phyloP scores from a whole-genome alignment of 2,888 invertebrate genomes.

The Portevinia maculata region DNA sequence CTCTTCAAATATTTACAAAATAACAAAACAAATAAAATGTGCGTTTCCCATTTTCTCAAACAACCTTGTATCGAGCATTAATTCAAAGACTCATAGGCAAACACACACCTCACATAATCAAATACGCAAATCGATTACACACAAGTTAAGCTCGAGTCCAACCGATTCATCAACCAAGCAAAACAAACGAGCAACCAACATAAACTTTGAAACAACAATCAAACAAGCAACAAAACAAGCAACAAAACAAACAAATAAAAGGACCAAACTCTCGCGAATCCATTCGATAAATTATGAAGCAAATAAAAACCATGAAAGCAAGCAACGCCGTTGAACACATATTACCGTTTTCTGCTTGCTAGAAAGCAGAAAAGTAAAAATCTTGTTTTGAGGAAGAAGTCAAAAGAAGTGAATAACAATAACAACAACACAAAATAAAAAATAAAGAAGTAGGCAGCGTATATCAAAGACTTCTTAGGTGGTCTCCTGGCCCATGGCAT shows the following conservation, averaged over 20 bases:
- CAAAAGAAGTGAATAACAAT: constrained; percentile 65
- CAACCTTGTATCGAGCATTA: constrained; percentile 39
- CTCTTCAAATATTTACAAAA: constrained; percentile 3
- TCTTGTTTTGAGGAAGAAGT: constrained; percentile 47
- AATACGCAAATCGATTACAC: constrained; percentile 15
- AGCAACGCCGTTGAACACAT: constrained; percentile 57
- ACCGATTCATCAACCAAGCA: neutral
- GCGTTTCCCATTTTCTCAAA: too few relatives aligned
- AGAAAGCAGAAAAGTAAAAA: constrained; percentile 65
- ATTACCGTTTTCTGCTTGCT: constrained; percentile 59
- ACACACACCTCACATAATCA: constrained; percentile 51
- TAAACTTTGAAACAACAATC: constrained; percentile 26
- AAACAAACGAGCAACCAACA: constrained; percentile 26
- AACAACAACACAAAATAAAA: constrained; percentile 41
- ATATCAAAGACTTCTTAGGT: constrained; percentile 70
- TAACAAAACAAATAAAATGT: too few relatives aligned
- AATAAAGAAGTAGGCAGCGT: constrained; percentile 57
- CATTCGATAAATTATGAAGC: constrained; percentile 35
- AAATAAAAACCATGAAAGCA: constrained; percentile 15
- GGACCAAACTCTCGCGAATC: constrained; percentile 42
- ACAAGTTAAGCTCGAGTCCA: constrained; percentile 6
- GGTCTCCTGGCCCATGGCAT: constrained; percentile 67
- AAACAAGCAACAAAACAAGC: constrained; percentile 21
- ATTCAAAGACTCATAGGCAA: constrained; percentile 28
- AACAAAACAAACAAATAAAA: constrained; percentile 14